phyloP scores from a whole-genome alignment of 1,140 invertebrate species.

The Pemphigus obesinymphae region DNA sequence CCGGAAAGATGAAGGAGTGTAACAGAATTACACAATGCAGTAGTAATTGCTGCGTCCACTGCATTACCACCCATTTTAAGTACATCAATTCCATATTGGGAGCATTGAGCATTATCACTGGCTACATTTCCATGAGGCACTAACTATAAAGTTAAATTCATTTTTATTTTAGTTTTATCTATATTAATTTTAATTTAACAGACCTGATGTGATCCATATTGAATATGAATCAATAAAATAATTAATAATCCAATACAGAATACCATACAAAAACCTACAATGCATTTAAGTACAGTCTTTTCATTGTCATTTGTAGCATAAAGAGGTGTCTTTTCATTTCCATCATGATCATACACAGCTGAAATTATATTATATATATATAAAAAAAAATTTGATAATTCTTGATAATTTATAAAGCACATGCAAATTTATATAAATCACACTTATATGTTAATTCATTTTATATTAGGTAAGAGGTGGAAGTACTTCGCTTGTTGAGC shows the following conservation, averaged over 20 bases:
- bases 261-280: conserved; percentile 22
- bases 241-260: conserved; percentile 32
- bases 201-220: conserved; percentile 30
- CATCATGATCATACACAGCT: conserved; percentile 30
- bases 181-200: background rate
- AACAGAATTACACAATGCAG: conserved; percentile 64
- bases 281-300: conserved; percentile 23
- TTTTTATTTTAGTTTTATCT: background rate
- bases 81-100: conserved; percentile 62
- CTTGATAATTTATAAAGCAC: too few species aligned
- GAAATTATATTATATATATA: background rate
- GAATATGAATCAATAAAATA: conserved; percentile 31
- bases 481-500: too few species aligned
- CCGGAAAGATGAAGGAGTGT: conserved; percentile 64
- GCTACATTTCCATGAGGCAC: conserved; percentile 70
- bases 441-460: too few species aligned
- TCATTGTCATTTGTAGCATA: conserved; percentile 21
- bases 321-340: conserved; percentile 25
- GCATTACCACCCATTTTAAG: conserved; percentile 65
- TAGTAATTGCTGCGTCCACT: conserved; percentile 64
- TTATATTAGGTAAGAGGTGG: too few species aligned
- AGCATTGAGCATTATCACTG: conserved; percentile 66
- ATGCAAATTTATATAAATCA: too few species aligned
- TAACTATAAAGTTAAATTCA: conserved; percentile 53
- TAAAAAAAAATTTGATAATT: too few species aligned